These are phyloP conservation scores for Hydrotaea cyrtoneurina DNA, from an alignment of 2,888 invertebrate species.

Conservation along the genomic window DNA sequence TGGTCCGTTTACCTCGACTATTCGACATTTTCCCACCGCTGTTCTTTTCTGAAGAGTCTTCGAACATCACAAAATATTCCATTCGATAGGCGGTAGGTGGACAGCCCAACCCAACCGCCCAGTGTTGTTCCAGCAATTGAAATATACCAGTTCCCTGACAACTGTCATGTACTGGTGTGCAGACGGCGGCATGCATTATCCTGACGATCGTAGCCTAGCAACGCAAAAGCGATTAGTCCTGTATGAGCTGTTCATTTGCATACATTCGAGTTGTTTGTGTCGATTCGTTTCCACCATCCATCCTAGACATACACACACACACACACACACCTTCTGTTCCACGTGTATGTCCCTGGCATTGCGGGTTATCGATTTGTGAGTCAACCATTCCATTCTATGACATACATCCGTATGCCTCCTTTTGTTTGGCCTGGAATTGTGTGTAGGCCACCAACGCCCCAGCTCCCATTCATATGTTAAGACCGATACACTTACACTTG, in stretches of 20 bases:
- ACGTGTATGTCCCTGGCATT: too few relatives aligned
- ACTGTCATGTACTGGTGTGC: neutral
- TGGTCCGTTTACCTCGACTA: constrained; percentile 74
- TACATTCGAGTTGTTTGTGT: constrained; percentile 5
- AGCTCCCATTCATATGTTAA: neutral
- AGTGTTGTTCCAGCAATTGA: constrained; percentile 35
- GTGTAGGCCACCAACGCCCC: neutral
- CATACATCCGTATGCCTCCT: constrained; percentile 20
- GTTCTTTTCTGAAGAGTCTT: constrained; percentile 22
- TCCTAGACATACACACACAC: too few relatives aligned
- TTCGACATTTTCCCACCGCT: constrained; percentile 73
- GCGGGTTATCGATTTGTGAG: neutral
- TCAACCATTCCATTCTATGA: neutral
- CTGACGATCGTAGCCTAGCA: constrained; percentile 1
- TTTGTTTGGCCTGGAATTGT: constrained; percentile 22
- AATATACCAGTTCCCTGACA: constrained; percentile 9
- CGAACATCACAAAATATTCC: constrained; percentile 6
- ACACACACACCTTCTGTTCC: too few relatives aligned
- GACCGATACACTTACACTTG: neutral
- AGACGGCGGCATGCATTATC: neutral
- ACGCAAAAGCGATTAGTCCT: constrained; percentile 22
- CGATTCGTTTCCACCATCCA: neutral
- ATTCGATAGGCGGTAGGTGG: constrained; percentile 24
- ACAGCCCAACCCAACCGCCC: constrained; percentile 13
- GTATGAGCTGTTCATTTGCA: constrained; percentile 27